Conservation (phyloP, 2,797 vertebrate species). For the Eremophila alpestris region DNA sequence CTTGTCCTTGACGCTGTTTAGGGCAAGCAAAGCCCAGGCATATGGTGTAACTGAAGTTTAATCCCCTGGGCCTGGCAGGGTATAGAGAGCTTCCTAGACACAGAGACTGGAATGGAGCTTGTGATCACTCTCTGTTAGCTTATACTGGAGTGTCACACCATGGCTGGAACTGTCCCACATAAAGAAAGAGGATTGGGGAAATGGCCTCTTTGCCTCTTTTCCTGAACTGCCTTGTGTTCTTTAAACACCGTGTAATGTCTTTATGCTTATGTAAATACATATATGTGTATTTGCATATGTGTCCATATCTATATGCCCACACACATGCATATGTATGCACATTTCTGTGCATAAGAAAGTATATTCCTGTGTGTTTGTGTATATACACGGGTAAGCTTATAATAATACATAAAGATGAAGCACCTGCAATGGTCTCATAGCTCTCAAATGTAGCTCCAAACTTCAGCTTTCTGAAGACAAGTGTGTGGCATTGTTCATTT, state of each 20-base stretch:
- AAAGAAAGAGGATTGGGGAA: not conserved
- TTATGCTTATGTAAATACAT: not conserved
- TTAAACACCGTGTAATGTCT: not conserved
- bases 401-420: not conserved
- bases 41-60: not conserved
- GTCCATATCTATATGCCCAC: not conserved
- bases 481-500: not conserved
- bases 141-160: not conserved
- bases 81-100: not conserved
- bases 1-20: not conserved
- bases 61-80: not conserved
- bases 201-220: not conserved
- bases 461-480: not conserved
- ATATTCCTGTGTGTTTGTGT: not conserved
- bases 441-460: not conserved
- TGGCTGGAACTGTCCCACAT: not conserved
- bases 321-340: not conserved
- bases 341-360: not conserved
- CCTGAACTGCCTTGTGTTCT: not conserved
- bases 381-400: accelerated
- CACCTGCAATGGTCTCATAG: not conserved
- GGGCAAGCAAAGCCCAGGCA: not conserved
- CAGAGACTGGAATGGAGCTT: not conserved
- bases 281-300: not conserved
- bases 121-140: not conserved